phyloP scores from a whole-genome alignment of 2,888 invertebrate genomes.

The Trachelus tabidus region DNA sequence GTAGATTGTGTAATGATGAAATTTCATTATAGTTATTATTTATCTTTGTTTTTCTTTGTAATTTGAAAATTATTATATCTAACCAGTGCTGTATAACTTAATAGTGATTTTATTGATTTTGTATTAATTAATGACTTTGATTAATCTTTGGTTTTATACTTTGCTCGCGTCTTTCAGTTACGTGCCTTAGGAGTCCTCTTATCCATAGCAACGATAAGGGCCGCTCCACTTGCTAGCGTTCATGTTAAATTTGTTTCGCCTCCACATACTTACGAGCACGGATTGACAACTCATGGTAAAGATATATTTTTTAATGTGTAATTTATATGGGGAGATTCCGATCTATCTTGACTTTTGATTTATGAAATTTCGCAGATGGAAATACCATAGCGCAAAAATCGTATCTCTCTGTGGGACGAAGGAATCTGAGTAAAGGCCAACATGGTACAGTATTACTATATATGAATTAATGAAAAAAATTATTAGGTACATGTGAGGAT shows the following conservation, averaged over 20 bases:
- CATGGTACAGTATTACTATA: conserved; percentile 31
- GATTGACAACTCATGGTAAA: conserved; percentile 54
- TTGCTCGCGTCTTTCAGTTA: conserved; percentile 33
- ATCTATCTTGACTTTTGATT: not conserved
- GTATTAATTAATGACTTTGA: not conserved
- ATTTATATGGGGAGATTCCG: not conserved
- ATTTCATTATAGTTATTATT: not conserved
- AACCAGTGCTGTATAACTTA: no score
- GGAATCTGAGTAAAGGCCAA: conserved; percentile 27
- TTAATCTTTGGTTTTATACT: not conserved
- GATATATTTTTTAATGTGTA: not conserved
- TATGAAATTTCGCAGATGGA: conserved; percentile 38
- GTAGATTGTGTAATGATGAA: not conserved
- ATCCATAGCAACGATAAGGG: conserved; percentile 35
- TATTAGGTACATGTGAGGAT: not conserved
- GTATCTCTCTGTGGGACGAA: conserved; percentile 53
- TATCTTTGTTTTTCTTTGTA: no score
- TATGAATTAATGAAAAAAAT: not conserved
- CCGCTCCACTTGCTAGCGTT: conserved; percentile 54
- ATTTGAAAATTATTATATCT: no score
- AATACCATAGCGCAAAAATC: conserved; percentile 53
- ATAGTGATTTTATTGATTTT: not conserved
- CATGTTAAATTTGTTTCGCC: conserved; percentile 58
- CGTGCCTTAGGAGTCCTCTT: conserved; percentile 38
- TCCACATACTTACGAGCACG: conserved; percentile 57